These are phyloP conservation scores for Microctenopoma stevenorrisi DNA, from an alignment of 2,797 vertebrate species.

Conservation along the genomic window DNA sequence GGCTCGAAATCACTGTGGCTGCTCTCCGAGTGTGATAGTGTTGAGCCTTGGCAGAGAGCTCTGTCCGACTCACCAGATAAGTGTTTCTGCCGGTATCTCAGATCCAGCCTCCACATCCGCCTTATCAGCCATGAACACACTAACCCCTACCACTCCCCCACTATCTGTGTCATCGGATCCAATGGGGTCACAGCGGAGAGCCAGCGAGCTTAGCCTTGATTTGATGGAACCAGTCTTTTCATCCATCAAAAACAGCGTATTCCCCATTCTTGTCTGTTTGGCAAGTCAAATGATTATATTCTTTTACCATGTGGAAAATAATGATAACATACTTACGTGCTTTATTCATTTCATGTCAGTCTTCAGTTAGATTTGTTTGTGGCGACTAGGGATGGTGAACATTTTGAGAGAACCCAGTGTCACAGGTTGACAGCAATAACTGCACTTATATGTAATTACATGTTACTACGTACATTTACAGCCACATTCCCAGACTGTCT, in stretches of 20 bases:
- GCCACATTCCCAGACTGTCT: not conserved
- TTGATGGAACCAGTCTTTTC: conserved; percentile 68
- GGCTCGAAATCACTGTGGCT: conserved; percentile 52
- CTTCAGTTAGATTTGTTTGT: conserved; percentile 12
- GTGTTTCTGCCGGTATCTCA: conserved; percentile 63
- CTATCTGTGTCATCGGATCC: conserved; percentile 82
- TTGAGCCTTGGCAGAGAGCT: conserved; percentile 61
- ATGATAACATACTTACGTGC: conserved; percentile 36
- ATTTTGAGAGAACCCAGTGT: not conserved
- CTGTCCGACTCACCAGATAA: conserved; percentile 62
- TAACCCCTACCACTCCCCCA: conserved; percentile 58
- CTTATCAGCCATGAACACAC: conserved; percentile 82
- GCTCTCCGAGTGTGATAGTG: conserved; percentile 49
- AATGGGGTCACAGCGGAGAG: conserved; percentile 71
- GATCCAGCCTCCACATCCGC: conserved; percentile 56
- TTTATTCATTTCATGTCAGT: conserved; percentile 37
- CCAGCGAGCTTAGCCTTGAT: conserved; percentile 61
- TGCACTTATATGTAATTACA: not conserved
- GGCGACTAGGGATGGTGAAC: not conserved
- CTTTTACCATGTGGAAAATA: conserved; percentile 36
- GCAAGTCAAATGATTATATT: conserved; percentile 47
- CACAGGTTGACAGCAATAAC: not conserved
- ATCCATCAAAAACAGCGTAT: conserved; percentile 58
- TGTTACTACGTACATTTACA: not conserved
- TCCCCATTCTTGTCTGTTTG: conserved; percentile 51